phyloP scores from a whole-genome alignment of 2,888 invertebrate genomes.

The Muscina levida region DNA sequence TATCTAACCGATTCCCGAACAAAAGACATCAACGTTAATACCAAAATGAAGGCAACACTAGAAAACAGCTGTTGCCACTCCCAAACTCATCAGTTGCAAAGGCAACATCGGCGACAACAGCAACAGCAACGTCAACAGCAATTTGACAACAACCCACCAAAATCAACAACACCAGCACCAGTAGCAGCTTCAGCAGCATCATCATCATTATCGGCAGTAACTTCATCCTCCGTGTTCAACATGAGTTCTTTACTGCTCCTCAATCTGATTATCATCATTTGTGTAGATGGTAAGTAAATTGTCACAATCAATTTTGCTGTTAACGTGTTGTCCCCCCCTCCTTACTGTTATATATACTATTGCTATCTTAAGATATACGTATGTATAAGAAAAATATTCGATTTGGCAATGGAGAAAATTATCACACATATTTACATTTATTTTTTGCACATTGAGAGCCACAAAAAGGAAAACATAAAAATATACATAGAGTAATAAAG shows the following conservation, averaged over 20 bases:
- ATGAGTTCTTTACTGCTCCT: constrained; percentile 58
- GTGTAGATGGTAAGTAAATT: constrained; percentile 74
- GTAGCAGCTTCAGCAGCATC: constrained; percentile 43
- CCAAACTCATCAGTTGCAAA: constrained; percentile 49
- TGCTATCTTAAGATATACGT: no score
- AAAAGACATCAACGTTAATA: constrained; percentile 18
- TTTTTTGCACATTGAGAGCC: constrained; percentile 19
- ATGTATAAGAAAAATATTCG: constrained; percentile 51
- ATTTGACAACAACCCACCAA: constrained; percentile 12
- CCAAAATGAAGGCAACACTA: constrained; percentile 45
- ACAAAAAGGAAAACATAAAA: not conserved
- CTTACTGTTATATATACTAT: not conserved
- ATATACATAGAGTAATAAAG: not conserved
- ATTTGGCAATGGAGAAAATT: constrained; percentile 66
- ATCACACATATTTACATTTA: constrained; percentile 73
- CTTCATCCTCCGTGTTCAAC: constrained; percentile 52
- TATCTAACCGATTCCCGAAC: not conserved
- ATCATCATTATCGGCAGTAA: constrained; percentile 43
- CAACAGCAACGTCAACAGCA: constrained; percentile 51
- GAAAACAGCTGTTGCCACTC: constrained; percentile 48
- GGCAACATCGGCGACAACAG: constrained; percentile 53
- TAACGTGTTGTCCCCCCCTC: not conserved
- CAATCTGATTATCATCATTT: constrained; percentile 73
- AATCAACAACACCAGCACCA: constrained; percentile 48
- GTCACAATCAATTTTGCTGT: constrained; percentile 60